Conservation (phyloP, 2,113 vertebrate genomes). For the Desmodus rotundus region DNA sequence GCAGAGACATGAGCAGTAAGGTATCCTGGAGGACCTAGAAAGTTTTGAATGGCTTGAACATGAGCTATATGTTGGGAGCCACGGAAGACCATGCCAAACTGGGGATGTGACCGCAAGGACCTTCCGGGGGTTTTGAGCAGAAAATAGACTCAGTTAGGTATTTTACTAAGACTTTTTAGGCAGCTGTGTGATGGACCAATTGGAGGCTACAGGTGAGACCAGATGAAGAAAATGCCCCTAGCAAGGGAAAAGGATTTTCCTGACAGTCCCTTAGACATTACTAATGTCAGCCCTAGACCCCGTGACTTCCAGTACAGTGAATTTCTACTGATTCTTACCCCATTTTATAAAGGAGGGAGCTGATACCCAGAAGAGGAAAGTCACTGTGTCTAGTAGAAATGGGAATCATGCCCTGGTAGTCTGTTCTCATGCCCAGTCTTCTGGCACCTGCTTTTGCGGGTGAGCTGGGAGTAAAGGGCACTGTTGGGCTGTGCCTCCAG, state of each 20-base stretch:
- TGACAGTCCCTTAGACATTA: neutral
- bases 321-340: neutral
- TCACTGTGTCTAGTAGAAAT: neutral
- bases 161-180: neutral
- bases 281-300: neutral
- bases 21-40: neutral
- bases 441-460: neutral
- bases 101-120: neutral
- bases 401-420: neutral
- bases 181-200: neutral
- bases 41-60: neutral
- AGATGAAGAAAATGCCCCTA: neutral
- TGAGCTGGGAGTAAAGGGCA: neutral
- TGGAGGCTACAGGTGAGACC: neutral
- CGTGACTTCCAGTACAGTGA: neutral
- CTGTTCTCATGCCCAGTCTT: neutral
- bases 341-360: neutral
- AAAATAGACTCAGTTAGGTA: neutral
- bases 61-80: neutral
- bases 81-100: neutral
- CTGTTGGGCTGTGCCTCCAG: conserved; percentile 74
- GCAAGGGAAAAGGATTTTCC: neutral
- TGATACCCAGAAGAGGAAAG: conserved; percentile 14
- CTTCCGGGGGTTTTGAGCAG: neutral
- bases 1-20: neutral